A percentile compares a stretch with the other conserved stretches of the same genome.
phyloP scores from a whole-genome alignment of 2,797 vertebrate genomes.

The Ptychobarbus kaznakovi region DNA sequence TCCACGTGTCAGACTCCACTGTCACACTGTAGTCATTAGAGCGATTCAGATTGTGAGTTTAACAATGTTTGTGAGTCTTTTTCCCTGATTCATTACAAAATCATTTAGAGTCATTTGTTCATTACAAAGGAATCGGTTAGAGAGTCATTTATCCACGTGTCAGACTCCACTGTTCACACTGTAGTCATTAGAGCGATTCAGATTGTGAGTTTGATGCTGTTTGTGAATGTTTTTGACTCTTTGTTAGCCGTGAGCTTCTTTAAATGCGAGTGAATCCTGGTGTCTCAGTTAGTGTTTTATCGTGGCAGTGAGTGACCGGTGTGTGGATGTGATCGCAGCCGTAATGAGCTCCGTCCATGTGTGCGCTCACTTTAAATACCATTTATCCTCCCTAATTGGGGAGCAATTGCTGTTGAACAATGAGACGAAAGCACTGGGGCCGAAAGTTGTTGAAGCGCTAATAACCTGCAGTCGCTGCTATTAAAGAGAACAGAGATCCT shows the following conservation, averaged over 20 bases:
- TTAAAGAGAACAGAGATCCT: slow-evolving; percentile 25
- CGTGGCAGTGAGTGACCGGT: slow-evolving; percentile 71
- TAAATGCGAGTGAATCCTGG: not conserved
- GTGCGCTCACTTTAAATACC: slow-evolving; percentile 45
- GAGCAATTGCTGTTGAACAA: slow-evolving; percentile 63
- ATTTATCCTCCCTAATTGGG: slow-evolving; percentile 70
- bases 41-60: too few relatives aligned
- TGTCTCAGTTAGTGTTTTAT: slow-evolving; percentile 61
- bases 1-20: not conserved
- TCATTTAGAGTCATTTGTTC: not conserved
- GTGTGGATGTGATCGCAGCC: slow-evolving; percentile 64
- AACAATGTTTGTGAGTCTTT: too few relatives aligned
- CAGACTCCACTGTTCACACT: too few relatives aligned
- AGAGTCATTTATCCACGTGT: too few relatives aligned
- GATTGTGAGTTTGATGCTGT: too few relatives aligned
- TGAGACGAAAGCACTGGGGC: slow-evolving; percentile 63
- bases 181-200: too few relatives aligned
- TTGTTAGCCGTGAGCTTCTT: not conserved
- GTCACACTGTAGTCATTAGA: too few relatives aligned
- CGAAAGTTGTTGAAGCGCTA: slow-evolving; percentile 3
- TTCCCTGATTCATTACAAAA: too few relatives aligned
- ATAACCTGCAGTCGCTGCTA: slow-evolving; percentile 38
- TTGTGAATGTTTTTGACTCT: too few relatives aligned
- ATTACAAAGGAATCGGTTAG: not conserved
- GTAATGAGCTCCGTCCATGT: slow-evolving; percentile 66